Evolutionary conservation across 2,113 vertebrate species (phyloP), one percentile per base, ranked within the genome.

Genomic region (Bambusicola thoracicus): DNA sequence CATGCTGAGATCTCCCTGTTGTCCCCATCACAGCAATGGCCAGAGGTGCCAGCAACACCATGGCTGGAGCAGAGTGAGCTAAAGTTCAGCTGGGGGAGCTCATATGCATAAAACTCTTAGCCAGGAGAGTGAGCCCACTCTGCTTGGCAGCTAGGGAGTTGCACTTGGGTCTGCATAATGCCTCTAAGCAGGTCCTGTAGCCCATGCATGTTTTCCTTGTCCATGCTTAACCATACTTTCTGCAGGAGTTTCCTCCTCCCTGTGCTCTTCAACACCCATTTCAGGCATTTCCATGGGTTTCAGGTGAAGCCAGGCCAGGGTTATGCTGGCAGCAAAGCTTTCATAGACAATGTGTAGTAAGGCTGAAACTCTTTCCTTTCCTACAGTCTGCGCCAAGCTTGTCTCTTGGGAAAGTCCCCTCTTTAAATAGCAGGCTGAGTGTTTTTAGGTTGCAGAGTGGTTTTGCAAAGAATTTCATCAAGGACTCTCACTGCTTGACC

Each of bases 391-490:
- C 4, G 34, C 46, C 90, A 63, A 36, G 34, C 27, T 80, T 13
- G 4, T 80, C 87, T 81, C 53, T 48, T 24, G 27, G 92, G 87
- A 77, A 62, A 79, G 10, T 6, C 44, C 61, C 21, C 29, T 94
- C 63, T 85, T 78, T 80, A 80, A 93, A 91, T 32, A 90, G 85
- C 72, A 74, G 58, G 4, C 16, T 82, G 79, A 90, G 79, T 83
- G 80, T 20, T 88, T 66, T 81, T 46, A 48, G 80, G 13, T 55
- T 67, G 22, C 56, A 68, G 36, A 82, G 72, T 59, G 68, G 46
- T 85, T 88, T 89, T 90, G 85, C 61, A 51, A 36, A 74, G 76
- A 41, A 67, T 43, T 32, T 8, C 76, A 29, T 78, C 51, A 32
- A 62, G 80, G 82, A 43, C 85, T 87, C 61, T 92, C 44, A 67